phyloP scores from a whole-genome alignment of 2,888 invertebrate species.

The Cephus pygmeus region DNA sequence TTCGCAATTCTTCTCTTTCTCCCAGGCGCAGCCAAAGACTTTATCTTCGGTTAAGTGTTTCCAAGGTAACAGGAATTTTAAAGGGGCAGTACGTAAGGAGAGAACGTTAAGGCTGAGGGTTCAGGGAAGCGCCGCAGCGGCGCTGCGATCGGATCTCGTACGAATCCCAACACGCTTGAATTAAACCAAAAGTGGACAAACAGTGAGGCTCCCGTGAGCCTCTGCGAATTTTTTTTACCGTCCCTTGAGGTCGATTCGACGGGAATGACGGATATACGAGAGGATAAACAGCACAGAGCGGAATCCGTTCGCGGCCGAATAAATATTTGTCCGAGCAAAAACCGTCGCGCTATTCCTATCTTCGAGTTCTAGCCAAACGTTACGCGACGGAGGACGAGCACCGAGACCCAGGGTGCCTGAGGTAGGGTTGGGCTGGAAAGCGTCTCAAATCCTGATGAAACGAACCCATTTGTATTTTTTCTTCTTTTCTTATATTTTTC shows the following conservation, averaged over 20 bases:
- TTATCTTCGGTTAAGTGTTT: background rate
- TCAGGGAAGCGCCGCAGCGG: accelerated
- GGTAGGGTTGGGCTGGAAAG: background rate
- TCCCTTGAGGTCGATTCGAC: conserved; percentile 27
- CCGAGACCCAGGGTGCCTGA: background rate
- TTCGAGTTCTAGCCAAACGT: conserved; percentile 16
- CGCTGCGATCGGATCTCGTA: background rate
- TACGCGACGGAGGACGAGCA: background rate
- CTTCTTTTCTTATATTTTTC: background rate
- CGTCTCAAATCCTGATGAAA: background rate
- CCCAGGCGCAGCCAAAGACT: background rate
- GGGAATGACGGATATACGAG: conserved; percentile 52
- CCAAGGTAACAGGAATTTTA: background rate
- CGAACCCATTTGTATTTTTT: background rate
- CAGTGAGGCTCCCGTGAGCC: background rate
- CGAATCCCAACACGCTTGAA: background rate
- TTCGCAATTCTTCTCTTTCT: no score
- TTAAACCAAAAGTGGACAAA: background rate
- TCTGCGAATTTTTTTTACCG: background rate
- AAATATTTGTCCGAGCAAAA: conserved; percentile 52
- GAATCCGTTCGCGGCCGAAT: conserved; percentile 49
- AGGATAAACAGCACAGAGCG: conserved; percentile 47
- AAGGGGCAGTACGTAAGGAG: background rate
- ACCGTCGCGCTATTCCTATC: conserved; percentile 51
- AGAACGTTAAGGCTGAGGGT: background rate